Conservation (phyloP, 2,113 vertebrate species). For the Uropsilus gracilis region DNA sequence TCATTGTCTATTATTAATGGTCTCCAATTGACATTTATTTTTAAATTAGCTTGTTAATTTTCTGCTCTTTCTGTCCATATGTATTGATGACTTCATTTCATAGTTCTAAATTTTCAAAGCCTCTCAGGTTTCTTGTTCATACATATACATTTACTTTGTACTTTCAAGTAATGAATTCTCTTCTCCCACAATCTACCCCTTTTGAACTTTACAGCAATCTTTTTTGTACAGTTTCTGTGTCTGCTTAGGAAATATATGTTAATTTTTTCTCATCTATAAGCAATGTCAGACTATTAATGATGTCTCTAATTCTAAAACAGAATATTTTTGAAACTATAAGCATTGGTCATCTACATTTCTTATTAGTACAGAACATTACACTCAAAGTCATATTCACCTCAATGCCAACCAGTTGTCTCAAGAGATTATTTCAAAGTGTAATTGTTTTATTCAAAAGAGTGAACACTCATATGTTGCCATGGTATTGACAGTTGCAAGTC, state of each 20-base stretch:
- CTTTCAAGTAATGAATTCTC: not conserved
- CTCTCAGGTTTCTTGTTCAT: not conserved
- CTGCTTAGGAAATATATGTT: slow-evolving; percentile 40
- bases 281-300: slow-evolving; percentile 50
- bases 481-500: slow-evolving; percentile 75
- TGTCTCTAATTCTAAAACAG: slow-evolving; percentile 69
- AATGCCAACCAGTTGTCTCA: slow-evolving; percentile 71
- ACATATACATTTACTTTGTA: slow-evolving; percentile 25
- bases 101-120: slow-evolving; percentile 1
- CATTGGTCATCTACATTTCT: slow-evolving; percentile 65
- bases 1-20: not conserved
- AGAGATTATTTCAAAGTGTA: slow-evolving; percentile 78
- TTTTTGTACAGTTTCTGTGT: not conserved
- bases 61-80: not conserved
- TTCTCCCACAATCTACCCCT: not conserved
- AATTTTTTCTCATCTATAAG: slow-evolving; percentile 46
- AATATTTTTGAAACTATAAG: slow-evolving; percentile 55
- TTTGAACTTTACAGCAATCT: slow-evolving; percentile 43
- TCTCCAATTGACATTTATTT: not conserved
- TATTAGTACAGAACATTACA: slow-evolving; percentile 63
- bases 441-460: slow-evolving; percentile 70
- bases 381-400: slow-evolving; percentile 65
- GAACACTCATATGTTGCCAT: slow-evolving; percentile 64
- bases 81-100: slow-evolving; percentile 25
- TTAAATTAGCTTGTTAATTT: slow-evolving; percentile 55